These are phyloP conservation scores for Falco columbarius DNA, from an alignment of 2,797 vertebrate genomes.

Conservation along the genomic window DNA sequence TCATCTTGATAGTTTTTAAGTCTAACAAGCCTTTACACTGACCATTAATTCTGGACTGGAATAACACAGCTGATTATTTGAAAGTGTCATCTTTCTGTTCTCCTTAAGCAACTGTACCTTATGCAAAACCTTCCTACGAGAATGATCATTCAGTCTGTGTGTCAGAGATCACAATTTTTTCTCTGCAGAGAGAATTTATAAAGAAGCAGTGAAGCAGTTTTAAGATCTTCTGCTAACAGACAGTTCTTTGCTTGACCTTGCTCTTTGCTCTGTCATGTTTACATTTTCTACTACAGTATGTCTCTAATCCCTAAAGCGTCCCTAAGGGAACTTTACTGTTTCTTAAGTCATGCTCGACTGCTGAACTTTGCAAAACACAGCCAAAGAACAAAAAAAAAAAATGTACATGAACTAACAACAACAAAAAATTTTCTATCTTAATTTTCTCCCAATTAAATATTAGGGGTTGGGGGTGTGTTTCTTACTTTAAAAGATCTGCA, in stretches of 20 bases:
- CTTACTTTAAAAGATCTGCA: neutral
- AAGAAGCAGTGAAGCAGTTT: conserved; percentile 70
- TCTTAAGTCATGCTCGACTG: conserved; percentile 44
- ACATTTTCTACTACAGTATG: conserved; percentile 72
- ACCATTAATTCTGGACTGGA: neutral
- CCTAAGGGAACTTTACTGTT: conserved; percentile 66
- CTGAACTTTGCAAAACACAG: conserved; percentile 56
- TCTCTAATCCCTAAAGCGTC: conserved; percentile 66
- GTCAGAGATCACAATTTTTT: conserved; percentile 31
- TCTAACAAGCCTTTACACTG: neutral
- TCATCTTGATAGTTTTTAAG: neutral
- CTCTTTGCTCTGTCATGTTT: conserved; percentile 72
- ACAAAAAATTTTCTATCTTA: neutral
- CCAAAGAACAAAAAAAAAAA: neutral
- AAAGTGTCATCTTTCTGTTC: neutral
- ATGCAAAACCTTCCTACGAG: conserved; percentile 31
- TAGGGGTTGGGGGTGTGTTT: neutral
- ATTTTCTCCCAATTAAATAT: neutral
- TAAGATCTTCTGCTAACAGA: conserved; percentile 72
- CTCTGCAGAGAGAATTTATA: conserved; percentile 59
- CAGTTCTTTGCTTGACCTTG: conserved; percentile 63
- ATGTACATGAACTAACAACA: neutral
- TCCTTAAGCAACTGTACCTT: neutral
- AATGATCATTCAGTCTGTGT: neutral
- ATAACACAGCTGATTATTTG: neutral